Evolutionary conservation across 1,140 invertebrate genomes (phyloP).

Genomic region (Papilio aristodemus): DNA sequence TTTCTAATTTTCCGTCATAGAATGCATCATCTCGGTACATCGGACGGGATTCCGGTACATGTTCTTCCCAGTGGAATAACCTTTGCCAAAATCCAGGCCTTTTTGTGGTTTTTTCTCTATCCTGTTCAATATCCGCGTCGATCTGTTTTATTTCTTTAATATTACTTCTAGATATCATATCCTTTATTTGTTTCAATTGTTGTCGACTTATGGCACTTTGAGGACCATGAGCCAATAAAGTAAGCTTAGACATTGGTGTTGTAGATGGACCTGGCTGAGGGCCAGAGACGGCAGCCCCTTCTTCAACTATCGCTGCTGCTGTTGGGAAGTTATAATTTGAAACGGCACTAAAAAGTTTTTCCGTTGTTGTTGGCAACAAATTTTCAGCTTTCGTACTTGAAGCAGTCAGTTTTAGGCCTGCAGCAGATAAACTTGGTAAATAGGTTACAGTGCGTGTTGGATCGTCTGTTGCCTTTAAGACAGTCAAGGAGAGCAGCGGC

Average conservation of each 20-base stretch:
- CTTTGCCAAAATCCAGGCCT: constrained; percentile 51
- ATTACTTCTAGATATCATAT: constrained; percentile 63
- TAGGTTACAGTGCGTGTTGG: constrained; percentile 72
- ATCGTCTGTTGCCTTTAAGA: constrained; percentile 58
- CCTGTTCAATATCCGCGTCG: constrained; percentile 50
- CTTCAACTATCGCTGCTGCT: constrained; percentile 62
- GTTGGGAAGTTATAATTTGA: constrained; percentile 70
- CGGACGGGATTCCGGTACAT: constrained; percentile 81
- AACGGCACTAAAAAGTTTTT: constrained; percentile 65
- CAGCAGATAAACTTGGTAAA: constrained; percentile 63
- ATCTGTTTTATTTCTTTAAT: constrained; percentile 57
- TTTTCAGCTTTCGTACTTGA: constrained; percentile 45
- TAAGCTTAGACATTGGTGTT: constrained; percentile 55
- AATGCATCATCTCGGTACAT: constrained; percentile 93
- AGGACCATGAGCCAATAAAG: constrained; percentile 55
- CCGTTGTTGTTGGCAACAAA: constrained; percentile 54
- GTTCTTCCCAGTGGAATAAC: constrained; percentile 63
- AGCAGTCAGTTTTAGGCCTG: constrained; percentile 39
- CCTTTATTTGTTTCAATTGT: constrained; percentile 70
- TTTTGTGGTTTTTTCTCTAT: constrained; percentile 50
- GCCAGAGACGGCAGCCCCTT: constrained; percentile 36
- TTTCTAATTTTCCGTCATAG: constrained; percentile 88
- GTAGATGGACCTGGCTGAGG: constrained; percentile 58
- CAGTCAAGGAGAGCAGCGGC: constrained; percentile 63
- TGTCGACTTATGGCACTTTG: constrained; percentile 59